Percentiles rank a stretch among this genome's conserved stretches.
These are phyloP conservation scores for Bilobella aurantiaca DNA, from an alignment of 1,140 invertebrate genomes.

Conservation along the genomic window DNA sequence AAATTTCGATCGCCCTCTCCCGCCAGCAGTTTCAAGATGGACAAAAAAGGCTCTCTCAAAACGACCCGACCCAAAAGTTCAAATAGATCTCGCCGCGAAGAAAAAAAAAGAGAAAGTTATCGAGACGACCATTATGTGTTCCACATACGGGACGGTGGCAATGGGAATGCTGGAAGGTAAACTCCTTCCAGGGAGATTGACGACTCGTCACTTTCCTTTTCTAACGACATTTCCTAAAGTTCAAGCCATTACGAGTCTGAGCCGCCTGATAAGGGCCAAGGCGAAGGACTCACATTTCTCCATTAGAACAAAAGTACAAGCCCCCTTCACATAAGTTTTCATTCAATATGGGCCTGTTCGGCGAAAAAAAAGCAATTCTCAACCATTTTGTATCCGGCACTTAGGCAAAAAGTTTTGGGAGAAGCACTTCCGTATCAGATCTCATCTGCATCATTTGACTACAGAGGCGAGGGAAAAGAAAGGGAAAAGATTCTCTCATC, in stretches of 20 bases:
- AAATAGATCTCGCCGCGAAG: conserved; percentile 2
- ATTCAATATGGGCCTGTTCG: no score
- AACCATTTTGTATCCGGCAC: not conserved
- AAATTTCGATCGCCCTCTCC: conserved; percentile 25
- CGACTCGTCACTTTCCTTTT: not conserved
- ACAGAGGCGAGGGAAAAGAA: not conserved
- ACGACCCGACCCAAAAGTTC: conserved; percentile 1
- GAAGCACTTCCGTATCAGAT: conserved; percentile 31
- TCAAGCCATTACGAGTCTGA: no score
- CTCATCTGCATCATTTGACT: conserved; percentile 33
- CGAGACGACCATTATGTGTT: not conserved
- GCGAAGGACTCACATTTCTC: no score
- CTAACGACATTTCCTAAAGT: not conserved
- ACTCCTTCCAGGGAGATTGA: conserved; percentile 4
- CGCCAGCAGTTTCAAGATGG: conserved; percentile 19
- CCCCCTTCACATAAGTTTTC: no score
- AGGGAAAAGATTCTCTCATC: not conserved
- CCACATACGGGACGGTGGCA: not conserved
- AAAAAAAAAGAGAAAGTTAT: conserved; percentile 11
- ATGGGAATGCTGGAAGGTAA: not conserved
- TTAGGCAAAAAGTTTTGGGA: not conserved
- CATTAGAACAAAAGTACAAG: no score
- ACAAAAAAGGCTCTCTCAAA: conserved; percentile 25
- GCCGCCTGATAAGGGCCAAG: no score
- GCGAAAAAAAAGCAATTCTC: no score